Evolutionary conservation across 2,888 invertebrate species (phyloP), one percentile per base, ranked within the genome.

Genomic region (Gastracanthus pulcherrimus): DNA sequence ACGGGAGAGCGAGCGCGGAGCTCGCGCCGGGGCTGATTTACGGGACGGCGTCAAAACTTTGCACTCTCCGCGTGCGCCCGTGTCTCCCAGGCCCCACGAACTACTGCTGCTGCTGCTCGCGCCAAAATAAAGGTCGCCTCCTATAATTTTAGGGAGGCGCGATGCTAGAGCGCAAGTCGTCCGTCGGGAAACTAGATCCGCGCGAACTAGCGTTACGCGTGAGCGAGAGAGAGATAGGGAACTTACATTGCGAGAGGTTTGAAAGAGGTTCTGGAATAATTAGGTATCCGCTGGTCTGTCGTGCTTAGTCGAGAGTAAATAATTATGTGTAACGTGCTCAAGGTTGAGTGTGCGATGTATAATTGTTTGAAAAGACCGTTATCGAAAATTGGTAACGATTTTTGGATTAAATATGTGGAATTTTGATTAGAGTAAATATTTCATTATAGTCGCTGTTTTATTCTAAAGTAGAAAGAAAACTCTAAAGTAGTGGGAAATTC

Each of bases 11-110:
- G n/a, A 26, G 36, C 66, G 31, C 29, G 66, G 72, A 9, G 66
- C 7, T 34, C 41, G 34, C 9, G 38, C 71, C 79, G 69, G 70
- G 83, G 80, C 86, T 91, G 90, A 91, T 91, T 91, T 91, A 91
- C 89, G 89, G 87, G 87, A 86, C 87, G 87, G 85, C 89, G 88
- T 91, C 90, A 89, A 90, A 91, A 91, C 89, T 91, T 91, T 89
- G 87, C 87, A 88, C 89, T 89, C 87, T 86, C 84, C n/a, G n/a
- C n/a, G n/a, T n/a, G n/a, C n/a, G n/a, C n/a, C 74, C 84, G 86
- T 88, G 88, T 89, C 88, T 87, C 88, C 83, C 84, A 81, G 81
- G 80, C 75, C 41, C 79, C 77, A n/a, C n/a, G 81, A 77, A 83
- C 86, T 85, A 84, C 82, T 76, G 80, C 84, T 84, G 81, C n/a